Base-by-base conservation (phyloP, 2,888 invertebrate genomes). In the Zygogramma bicolorata region DNA sequence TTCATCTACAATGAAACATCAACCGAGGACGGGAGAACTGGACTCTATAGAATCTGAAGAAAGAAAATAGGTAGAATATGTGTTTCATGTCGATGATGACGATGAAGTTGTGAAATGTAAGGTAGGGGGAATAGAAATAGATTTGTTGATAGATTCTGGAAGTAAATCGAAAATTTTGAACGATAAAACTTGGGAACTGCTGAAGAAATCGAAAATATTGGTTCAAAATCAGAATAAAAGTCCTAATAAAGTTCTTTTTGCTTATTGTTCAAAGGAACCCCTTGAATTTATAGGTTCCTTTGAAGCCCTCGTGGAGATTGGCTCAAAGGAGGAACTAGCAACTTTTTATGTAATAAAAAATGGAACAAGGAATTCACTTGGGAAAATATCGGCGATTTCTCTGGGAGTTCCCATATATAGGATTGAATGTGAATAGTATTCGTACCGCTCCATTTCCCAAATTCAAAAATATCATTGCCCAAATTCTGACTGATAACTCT, bases 281-380 rank as follows among this genome's bases (percentile, higher is more conserved):
- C 65, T 79, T 25, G n/a, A 69, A 6, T 57, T 80, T 18, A 25
- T 77, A 5, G 78, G 80, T 1, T 74, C 67, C 57, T 81, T 81
- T 75, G 71, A 73, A 6, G 58, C 73, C 10, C 15, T 53, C 3
- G 71, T 80, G 8, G 13, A 31, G 34, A 67, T 77, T 2, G 62
- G 59, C 3, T 62, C 65, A n/a, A 68, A 53, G 38, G 57, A 66
- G 65, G 69, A 38, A 46, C 62, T 1, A 3, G 70, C 77, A 6
- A 75, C 34, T 29, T 77, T 81, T 60, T 77, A 76, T 57, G 74
- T 53, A 10, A 20, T 74, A 49, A 63, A 68, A 49, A 49, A 75
- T 65, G 73, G 71, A 15, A 66, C 34, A 34, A 65, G 42, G 46
- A 63, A 71, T 60, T 42, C 74, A 49, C 38, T 73, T 25, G 75